Conservation (phyloP, 2,888 invertebrate species). For the Caenorhabditis imperialis region DNA sequence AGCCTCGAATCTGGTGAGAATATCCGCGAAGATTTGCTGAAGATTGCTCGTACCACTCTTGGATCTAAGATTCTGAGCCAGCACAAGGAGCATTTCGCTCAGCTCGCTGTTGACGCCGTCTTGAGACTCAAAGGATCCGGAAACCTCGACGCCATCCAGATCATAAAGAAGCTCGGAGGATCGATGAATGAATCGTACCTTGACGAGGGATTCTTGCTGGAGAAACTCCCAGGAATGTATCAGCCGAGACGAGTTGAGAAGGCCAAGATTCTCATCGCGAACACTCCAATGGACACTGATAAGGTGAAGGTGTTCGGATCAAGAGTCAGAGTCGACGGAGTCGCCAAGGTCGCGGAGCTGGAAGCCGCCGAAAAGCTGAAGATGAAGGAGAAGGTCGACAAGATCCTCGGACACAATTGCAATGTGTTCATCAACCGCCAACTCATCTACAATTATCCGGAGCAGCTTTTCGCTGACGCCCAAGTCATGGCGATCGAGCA, state of each 20-base stretch:
- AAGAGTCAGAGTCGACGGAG: slow-evolving; percentile 83
- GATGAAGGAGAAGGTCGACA: slow-evolving; percentile 97
- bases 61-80: slow-evolving; percentile 98
- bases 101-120: slow-evolving; percentile 94
- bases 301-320: slow-evolving; percentile 93
- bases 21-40: slow-evolving; percentile 90
- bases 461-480: slow-evolving; percentile 98
- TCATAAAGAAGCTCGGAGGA: slow-evolving; percentile 96
- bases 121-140: slow-evolving; percentile 94
- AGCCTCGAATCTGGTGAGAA: slow-evolving; percentile 86
- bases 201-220: slow-evolving; percentile 90
- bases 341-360: slow-evolving; percentile 91
- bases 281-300: slow-evolving; percentile 99
- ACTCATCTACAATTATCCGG: slow-evolving; percentile 99
- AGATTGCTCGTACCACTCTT: slow-evolving; percentile 96
- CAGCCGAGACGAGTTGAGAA: slow-evolving; percentile 96
- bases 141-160: slow-evolving; percentile 94
- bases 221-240: slow-evolving; percentile 96
- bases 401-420: slow-evolving; percentile 92
- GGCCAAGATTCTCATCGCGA: slow-evolving; percentile 95
- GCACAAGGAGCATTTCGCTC: slow-evolving; percentile 95
- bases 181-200: slow-evolving; percentile 94
- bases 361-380: slow-evolving; percentile 98
- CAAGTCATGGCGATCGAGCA: slow-evolving; percentile 98
- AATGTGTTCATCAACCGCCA: slow-evolving; percentile 99